Base-by-base conservation (phyloP, 1,140 invertebrate genomes). In the Delia radicum region DNA sequence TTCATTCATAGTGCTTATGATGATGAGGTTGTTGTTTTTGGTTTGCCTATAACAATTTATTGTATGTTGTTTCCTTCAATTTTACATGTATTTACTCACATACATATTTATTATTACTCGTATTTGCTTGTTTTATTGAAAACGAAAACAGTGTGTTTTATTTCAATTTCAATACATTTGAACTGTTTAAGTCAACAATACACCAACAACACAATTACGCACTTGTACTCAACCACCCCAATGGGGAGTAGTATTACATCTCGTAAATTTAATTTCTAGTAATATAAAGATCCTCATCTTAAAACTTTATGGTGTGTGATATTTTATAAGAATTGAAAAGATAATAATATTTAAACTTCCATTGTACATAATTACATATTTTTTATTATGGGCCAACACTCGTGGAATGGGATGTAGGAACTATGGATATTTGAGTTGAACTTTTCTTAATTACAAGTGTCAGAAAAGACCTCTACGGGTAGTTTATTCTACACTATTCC, bases 101-200 rank as follows among this genome's bases (percentile, higher is more conserved):
- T n/a, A n/a, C n/a, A n/a, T n/a, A n/a, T n/a, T n/a, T n/a, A n/a
- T n/a, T n/a, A n/a, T n/a, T n/a, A n/a, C n/a, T 42, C 10, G 12
- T 42, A 42, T 42, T 42, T 42, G 37, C 37, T 55, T 55, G 3
- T 55, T 55, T 55, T 21, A 55, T 55, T 21, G 48, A 8, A 55
- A 55, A 55, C 24, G 48, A 65, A 65, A 65, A 65, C 62, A 65
- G 62, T 65, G 62, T 65, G 62, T 65, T 65, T 65, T 65, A 65
- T 65, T 29, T 65, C 62, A 65, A 28, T 65, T 65, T 65, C 62
- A 65, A 28, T 65, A 28, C 62, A 15, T 21, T 55, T 24, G 48
- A 55, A 65, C 18, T 27, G 62, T 65, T 65, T 65, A 65, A 65
- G 10, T 13, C 26, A 65, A 65, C 62, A 65, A 27, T 18, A 3